These are phyloP conservation scores for Brachyalestes nurse DNA, from an alignment of 2,797 vertebrate genomes.

Conservation along the genomic window DNA sequence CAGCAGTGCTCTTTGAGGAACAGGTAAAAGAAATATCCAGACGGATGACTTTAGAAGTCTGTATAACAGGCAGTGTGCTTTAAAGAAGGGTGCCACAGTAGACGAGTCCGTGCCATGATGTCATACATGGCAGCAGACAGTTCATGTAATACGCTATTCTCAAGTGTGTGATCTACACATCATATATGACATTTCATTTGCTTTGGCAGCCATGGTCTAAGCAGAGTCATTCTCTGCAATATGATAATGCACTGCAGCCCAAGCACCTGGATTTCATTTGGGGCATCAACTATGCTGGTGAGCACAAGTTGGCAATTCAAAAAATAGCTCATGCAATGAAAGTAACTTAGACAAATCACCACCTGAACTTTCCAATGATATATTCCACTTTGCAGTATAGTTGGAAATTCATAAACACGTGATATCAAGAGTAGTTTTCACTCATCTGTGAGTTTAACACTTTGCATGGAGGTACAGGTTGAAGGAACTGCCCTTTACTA, in stretches of 20 bases:
- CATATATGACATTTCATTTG: slow-evolving; percentile 65
- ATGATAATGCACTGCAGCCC: slow-evolving; percentile 55
- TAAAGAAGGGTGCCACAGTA: slow-evolving; percentile 17
- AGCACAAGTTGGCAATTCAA: slow-evolving; percentile 44
- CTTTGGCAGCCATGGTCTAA: slow-evolving; percentile 64
- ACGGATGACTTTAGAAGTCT: slow-evolving; percentile 12
- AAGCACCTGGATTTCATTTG: slow-evolving; percentile 72
- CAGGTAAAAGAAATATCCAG: slow-evolving; percentile 41
- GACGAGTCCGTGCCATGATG: slow-evolving; percentile 56
- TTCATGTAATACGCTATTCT: slow-evolving; percentile 62
- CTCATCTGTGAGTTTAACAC: slow-evolving; percentile 32
- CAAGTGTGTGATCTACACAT: slow-evolving; percentile 60
- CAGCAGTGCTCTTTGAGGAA: slow-evolving; percentile 14
- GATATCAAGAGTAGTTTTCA: slow-evolving; percentile 35
- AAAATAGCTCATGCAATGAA: slow-evolving; percentile 38
- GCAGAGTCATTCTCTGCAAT: slow-evolving; percentile 62
- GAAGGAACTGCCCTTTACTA: slow-evolving; percentile 3
- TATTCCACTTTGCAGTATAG: slow-evolving; percentile 55
- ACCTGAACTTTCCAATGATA: slow-evolving; percentile 58
- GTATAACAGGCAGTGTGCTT: slow-evolving; percentile 1
- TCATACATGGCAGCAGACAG: slow-evolving; percentile 60
- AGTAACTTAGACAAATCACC: slow-evolving; percentile 51
- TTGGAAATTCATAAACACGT: slow-evolving; percentile 52
- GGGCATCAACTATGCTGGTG: slow-evolving; percentile 42
- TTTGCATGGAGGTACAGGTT: not conserved